Evolutionary conservation across 2,888 invertebrate species (phyloP).

Genomic region (Itoplectis maculator): DNA sequence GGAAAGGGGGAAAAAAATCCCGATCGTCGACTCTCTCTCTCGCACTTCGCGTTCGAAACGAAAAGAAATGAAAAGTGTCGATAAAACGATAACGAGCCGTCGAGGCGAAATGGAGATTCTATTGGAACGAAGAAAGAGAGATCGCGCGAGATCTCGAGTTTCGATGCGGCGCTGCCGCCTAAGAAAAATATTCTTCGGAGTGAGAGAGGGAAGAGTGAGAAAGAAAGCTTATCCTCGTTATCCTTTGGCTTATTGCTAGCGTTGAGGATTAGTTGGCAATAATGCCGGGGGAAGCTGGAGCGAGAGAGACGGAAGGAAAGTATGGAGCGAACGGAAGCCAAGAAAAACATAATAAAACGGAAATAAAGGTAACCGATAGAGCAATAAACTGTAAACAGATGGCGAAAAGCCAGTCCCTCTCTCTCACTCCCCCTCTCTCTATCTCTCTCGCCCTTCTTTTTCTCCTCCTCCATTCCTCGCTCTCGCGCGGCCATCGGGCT

Average conservation of each 20-base stretch:
- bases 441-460: constrained; percentile 72
- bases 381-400: constrained; percentile 69
- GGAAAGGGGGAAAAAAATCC: constrained; percentile 17
- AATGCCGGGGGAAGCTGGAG: constrained; percentile 13
- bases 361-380: constrained; percentile 67
- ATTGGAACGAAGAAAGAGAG: constrained; percentile 19
- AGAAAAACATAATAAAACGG: constrained; percentile 53
- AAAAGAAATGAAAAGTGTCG: constrained; percentile 23
- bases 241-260: constrained; percentile 34
- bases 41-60: neutral
- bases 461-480: constrained; percentile 75
- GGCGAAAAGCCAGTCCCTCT: constrained; percentile 61
- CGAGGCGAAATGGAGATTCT: constrained; percentile 15
- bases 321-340: constrained; percentile 24
- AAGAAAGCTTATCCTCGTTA: constrained; percentile 34
- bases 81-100: constrained; percentile 52
- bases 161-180: constrained; percentile 11
- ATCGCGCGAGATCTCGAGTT: neutral
- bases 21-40: constrained; percentile 33
- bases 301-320: constrained; percentile 23
- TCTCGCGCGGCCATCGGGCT: constrained; percentile 67
- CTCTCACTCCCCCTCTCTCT: constrained; percentile 71
- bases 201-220: neutral
- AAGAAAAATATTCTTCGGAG: constrained; percentile 37
- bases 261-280: constrained; percentile 48